These are phyloP conservation scores for Stylophora pistillata DNA, from an alignment of 64 coral and sea anemone species.

Conservation along the genomic window DNA sequence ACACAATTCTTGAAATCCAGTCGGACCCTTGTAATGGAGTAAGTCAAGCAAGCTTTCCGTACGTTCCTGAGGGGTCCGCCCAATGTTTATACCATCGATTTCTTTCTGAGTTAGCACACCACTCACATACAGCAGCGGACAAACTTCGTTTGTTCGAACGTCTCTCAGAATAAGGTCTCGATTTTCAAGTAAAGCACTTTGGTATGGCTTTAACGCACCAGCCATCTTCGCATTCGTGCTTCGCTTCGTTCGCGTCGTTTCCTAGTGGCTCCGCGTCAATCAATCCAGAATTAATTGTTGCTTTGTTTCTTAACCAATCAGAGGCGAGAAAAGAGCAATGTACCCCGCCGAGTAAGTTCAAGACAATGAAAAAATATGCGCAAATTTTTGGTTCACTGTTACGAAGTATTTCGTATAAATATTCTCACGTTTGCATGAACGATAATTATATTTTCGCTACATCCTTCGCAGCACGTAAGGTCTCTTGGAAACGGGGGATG, in stretches of 20 bases:
- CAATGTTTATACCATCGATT: conserved; percentile 92
- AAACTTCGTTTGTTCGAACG: conserved; percentile 69
- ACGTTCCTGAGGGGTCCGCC: conserved; percentile 64
- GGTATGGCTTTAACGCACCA: conserved; percentile 64
- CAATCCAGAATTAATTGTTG: conserved; percentile 55
- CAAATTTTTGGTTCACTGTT: background rate
- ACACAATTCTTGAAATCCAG: conserved; percentile 81
- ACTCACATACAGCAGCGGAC: conserved; percentile 67
- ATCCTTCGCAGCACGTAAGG: conserved; percentile 15
- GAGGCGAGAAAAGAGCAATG: conserved; percentile 48
- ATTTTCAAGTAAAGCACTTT: conserved; percentile 82
- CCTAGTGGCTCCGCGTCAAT: conserved; percentile 75
- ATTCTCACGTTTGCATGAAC: conserved; percentile 11
- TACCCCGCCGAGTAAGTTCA: background rate
- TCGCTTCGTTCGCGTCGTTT: conserved; percentile 67
- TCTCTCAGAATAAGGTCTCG: conserved; percentile 77
- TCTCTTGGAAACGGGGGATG: conserved; percentile 22
- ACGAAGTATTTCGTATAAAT: conserved; percentile 16
- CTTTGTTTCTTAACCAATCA: conserved; percentile 59
- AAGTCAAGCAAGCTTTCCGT: conserved; percentile 80
- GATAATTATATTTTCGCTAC: conserved; percentile 22
- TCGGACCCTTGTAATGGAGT: conserved; percentile 88
- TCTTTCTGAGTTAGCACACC: conserved; percentile 79
- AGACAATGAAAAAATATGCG: conserved; percentile 32
- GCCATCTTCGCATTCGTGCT: conserved; percentile 66